phyloP scores from a whole-genome alignment of 2,797 vertebrate species.

The Sphenodon punctatus region DNA sequence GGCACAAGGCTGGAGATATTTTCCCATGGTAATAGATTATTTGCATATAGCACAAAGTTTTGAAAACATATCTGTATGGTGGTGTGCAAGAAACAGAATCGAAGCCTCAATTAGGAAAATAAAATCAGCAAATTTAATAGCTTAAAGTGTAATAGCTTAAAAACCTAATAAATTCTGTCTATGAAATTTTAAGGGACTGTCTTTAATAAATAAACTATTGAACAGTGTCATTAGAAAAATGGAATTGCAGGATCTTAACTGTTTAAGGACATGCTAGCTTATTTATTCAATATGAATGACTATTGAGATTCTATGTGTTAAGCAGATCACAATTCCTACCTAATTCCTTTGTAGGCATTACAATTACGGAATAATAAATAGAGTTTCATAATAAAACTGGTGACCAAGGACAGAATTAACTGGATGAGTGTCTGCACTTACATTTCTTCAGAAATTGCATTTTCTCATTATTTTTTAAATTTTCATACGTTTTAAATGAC shows the following conservation, averaged over 20 bases:
- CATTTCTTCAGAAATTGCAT: background rate
- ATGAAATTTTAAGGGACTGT: slow-evolving; percentile 4
- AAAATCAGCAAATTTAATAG: background rate
- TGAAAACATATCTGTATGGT: background rate
- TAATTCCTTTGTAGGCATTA: background rate
- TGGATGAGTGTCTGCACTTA: slow-evolving; percentile 8
- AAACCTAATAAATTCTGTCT: slow-evolving; percentile 12
- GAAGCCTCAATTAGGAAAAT: background rate
- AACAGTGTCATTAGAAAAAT: slow-evolving; percentile 35
- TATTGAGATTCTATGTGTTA: background rate
- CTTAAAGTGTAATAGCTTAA: background rate
- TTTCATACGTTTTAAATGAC: background rate
- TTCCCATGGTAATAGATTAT: background rate
- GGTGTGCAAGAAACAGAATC: background rate
- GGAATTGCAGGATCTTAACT: slow-evolving; percentile 11
- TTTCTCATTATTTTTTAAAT: accelerated
- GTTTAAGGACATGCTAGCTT: slow-evolving; percentile 37
- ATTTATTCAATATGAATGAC: slow-evolving; percentile 44
- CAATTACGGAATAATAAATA: background rate
- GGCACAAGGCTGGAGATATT: background rate
- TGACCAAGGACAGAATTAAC: slow-evolving; percentile 12
- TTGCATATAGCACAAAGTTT: background rate
- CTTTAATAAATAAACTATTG: slow-evolving; percentile 41
- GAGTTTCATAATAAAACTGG: slow-evolving; percentile 12
- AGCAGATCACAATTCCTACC: slow-evolving; percentile 10